Conservation (phyloP, 1,140 invertebrate genomes). For the Rhyacophila brunnea region DNA sequence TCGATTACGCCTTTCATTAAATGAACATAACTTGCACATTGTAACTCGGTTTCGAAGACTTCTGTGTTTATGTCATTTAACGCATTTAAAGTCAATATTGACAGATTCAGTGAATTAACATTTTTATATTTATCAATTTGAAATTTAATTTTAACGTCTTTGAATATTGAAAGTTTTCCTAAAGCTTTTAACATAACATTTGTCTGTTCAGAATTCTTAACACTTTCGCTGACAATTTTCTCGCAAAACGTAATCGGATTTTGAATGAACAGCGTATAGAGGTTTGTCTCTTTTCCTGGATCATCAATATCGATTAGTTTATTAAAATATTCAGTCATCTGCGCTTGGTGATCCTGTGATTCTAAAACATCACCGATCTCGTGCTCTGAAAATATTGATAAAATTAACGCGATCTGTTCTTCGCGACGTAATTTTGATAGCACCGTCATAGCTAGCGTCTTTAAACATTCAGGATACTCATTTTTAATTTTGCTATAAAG, state of each 20-base stretch:
- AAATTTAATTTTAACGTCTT: conserved; percentile 8
- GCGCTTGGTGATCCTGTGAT: conserved; percentile 15
- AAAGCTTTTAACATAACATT: conserved; percentile 12
- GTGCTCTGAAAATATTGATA: conserved; percentile 4
- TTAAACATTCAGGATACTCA: conserved; percentile 10
- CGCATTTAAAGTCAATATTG: conserved; percentile 10
- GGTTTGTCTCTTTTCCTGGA: background rate
- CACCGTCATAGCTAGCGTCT: conserved; percentile 6
- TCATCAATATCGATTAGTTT: conserved; percentile 24
- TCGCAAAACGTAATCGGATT: conserved; percentile 23
- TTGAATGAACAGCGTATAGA: conserved; percentile 24
- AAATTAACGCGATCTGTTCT: conserved; percentile 6
- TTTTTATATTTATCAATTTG: conserved; percentile 7
- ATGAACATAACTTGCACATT: conserved; percentile 14
- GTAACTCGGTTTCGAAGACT: conserved; percentile 1
- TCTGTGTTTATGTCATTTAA: conserved; percentile 13
- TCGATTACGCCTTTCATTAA: conserved; percentile 19
- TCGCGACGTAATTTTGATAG: conserved; percentile 2
- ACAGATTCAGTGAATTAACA: background rate
- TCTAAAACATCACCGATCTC: conserved; percentile 17
- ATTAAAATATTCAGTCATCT: conserved; percentile 22
- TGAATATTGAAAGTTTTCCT: conserved; percentile 12
- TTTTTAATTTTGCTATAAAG: conserved; percentile 8
- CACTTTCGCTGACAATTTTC: conserved; percentile 7
- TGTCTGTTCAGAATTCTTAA: conserved; percentile 12